These are phyloP conservation scores for Cephus sareptanus DNA, from an alignment of 2,888 invertebrate genomes.

Conservation along the genomic window DNA sequence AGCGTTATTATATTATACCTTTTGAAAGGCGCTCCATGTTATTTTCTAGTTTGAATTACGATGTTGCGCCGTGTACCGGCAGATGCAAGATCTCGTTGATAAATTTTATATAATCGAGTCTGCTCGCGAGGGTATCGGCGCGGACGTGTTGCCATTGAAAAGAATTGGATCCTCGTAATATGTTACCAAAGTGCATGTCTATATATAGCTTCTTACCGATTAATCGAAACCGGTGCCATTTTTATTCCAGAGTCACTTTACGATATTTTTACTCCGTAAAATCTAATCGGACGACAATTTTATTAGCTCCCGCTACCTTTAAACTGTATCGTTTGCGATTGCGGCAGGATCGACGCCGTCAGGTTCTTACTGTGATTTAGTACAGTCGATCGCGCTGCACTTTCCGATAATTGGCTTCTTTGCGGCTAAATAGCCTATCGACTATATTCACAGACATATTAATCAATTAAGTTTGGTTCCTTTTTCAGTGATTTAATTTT, in stretches of 20 bases:
- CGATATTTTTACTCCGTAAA: not conserved
- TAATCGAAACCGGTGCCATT: not conserved
- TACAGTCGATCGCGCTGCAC: not conserved
- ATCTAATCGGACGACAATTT: not conserved
- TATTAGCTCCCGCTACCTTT: not conserved
- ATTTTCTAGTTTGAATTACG: conserved; percentile 36
- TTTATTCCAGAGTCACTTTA: not conserved
- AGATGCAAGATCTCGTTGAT: conserved; percentile 52
- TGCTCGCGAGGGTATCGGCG: not conserved
- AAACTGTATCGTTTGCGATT: not conserved
- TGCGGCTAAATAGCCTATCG: not conserved
- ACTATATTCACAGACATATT: not conserved
- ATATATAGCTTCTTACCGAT: too few species aligned
- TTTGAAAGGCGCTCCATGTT: conserved; percentile 24
- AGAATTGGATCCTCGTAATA: not conserved
- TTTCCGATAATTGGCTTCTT: not conserved
- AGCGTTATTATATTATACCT: conserved; percentile 10
- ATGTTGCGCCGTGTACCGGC: conserved; percentile 33
- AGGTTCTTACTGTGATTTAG: not conserved
- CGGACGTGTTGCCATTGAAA: not conserved
- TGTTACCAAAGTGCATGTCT: not conserved
- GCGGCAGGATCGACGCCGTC: not conserved
- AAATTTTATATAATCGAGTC: conserved; percentile 20
- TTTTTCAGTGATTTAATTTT: not conserved
- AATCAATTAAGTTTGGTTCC: not conserved